phyloP scores from a whole-genome alignment of 2,113 vertebrate species.

The Ciconia boyciana region DNA sequence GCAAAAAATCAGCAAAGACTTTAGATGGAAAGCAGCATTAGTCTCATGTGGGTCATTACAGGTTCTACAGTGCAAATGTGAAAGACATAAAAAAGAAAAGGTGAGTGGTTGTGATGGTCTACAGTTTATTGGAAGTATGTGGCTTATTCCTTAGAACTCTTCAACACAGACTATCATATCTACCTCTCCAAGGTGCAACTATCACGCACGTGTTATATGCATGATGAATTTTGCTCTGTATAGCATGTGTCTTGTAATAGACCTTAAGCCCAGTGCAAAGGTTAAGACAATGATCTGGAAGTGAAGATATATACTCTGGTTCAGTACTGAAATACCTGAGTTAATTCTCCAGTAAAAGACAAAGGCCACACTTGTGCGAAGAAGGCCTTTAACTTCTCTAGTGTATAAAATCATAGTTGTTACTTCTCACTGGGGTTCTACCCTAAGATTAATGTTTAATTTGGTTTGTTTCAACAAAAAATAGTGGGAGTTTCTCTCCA shows the following conservation, averaged over 20 bases:
- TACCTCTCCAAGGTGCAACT: not conserved
- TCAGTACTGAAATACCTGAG: not conserved
- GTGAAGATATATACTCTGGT: not conserved
- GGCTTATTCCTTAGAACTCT: not conserved
- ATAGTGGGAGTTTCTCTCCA: not conserved
- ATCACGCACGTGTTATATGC: not conserved
- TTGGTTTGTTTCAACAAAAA: not conserved
- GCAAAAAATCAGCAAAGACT: not conserved
- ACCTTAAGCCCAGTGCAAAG: not conserved
- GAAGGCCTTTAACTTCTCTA: not conserved
- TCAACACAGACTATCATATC: not conserved
- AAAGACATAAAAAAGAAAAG: constrained; percentile 9
- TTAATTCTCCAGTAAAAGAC: not conserved
- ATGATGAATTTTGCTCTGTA: not conserved
- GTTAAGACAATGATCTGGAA: not conserved
- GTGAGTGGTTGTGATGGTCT: not conserved
- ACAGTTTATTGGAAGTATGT: not conserved
- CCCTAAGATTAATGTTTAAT: not conserved
- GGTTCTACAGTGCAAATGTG: constrained; percentile 49
- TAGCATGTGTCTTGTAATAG: not conserved
- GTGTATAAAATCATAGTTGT: not conserved
- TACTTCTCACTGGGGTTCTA: not conserved
- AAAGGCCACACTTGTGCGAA: not conserved
- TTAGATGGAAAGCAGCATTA: constrained; percentile 28
- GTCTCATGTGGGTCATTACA: constrained; percentile 29